Evolutionary conservation across 2,888 invertebrate species (phyloP).

Genomic region (Nematopogon swammerdamellus): DNA sequence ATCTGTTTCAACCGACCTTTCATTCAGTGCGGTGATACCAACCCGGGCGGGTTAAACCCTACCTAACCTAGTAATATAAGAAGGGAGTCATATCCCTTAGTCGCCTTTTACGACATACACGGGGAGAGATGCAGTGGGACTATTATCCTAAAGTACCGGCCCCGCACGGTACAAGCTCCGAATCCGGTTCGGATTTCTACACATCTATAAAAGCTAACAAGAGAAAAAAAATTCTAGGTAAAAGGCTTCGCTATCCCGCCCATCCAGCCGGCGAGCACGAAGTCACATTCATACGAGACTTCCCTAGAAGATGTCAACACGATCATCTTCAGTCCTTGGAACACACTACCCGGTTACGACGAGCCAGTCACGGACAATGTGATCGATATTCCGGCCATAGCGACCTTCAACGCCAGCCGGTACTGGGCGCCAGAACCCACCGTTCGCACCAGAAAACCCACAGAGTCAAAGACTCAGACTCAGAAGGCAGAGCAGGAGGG

Average conservation of each 20-base stretch:
- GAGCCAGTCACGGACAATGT: slow-evolving; percentile 42
- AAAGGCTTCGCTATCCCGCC: slow-evolving; percentile 45
- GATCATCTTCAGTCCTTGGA: slow-evolving; percentile 55
- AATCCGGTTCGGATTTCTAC: no score
- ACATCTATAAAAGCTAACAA: background rate
- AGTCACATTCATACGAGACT: slow-evolving; percentile 39
- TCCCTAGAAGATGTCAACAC: slow-evolving; percentile 51
- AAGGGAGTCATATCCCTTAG: no score
- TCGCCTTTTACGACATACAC: no score
- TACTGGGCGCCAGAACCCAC: slow-evolving; percentile 30
- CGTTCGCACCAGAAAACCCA: background rate
- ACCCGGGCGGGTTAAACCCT: no score
- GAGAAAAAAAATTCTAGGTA: slow-evolving; percentile 23
- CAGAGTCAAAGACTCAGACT: background rate
- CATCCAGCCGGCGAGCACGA: slow-evolving; percentile 28
- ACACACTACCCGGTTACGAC: slow-evolving; percentile 43
- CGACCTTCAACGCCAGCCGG: slow-evolving; percentile 24
- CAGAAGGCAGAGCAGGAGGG: slow-evolving; percentile 22
- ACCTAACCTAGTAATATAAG: no score
- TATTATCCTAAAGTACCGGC: no score
- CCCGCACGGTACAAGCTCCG: no score
- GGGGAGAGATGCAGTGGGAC: no score
- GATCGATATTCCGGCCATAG: slow-evolving; percentile 40
- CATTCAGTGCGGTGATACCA: no score
- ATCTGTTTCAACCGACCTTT: no score